Base-by-base conservation (phyloP, 2,888 invertebrate genomes). In the Drosophila buzzatii region DNA sequence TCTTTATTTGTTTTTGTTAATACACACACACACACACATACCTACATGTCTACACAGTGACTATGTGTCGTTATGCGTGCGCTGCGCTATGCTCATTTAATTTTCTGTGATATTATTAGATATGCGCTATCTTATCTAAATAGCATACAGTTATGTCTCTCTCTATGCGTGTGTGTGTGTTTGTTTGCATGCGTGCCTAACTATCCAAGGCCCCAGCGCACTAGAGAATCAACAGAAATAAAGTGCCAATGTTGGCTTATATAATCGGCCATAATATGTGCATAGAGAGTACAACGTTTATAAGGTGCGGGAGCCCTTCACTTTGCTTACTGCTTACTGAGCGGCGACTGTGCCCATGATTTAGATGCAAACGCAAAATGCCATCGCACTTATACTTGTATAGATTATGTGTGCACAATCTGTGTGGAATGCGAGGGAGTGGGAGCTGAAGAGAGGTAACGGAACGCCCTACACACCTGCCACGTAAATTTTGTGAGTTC, bases 61-160 rank as follows among this genome's bases (percentile, higher is more conserved):
- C 67, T 73, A 53, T 75, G 81, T 88, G 89, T 85, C 86, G 84
- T 82, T 88, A 88, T 79, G 55, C 56, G 42, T n/a, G n/a, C 59
- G 42, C 56, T 58, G 58, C 58, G 63, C 55, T 68, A 63, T 63
- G 49, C 74, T 75, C 59, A 55, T 66, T 60, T 57, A 44, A 42
- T 61, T 61, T 39, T 31, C 42, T 79, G 80, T 73, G 84, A 75
- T 85, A 85, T 85, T 88, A 85, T 85, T 85, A 85, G 89, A 89
- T 85, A 83, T 85, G 79, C 72, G 89, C 85, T 89, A 85, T 85
- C 85, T 85, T 85, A 85, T 88, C 81, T 88, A 86, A 70, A 69
- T 59, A 77, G 47, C 79, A 76, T 68, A 76, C 61, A 75, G 61
- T 61, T 53, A 53, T n/a, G 35, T 53, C 16, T 39, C 10, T n/a